Evolutionary conservation across 1,140 invertebrate species (phyloP).

Genomic region (Hyles euphorbiae): DNA sequence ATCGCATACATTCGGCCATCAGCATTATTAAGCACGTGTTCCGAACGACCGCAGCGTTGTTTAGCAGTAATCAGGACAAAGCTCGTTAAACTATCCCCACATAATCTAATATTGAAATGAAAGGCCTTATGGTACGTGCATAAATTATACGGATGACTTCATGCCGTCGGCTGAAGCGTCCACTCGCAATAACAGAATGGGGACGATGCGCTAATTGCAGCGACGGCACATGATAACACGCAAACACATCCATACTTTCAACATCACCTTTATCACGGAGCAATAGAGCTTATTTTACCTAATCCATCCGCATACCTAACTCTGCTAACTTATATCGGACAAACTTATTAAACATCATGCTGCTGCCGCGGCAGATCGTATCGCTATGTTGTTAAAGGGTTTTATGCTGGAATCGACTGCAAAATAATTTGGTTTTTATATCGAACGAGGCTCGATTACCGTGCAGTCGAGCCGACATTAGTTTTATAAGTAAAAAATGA

Average conservation of each 20-base stretch:
- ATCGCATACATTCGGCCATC: background rate
- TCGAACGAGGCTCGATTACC: constrained; percentile 26
- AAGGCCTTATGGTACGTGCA: background rate
- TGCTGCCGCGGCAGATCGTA: constrained; percentile 2
- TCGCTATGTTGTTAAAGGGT: background rate
- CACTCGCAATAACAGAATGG: constrained; percentile 27
- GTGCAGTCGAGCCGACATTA: constrained; percentile 13
- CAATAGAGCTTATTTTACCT: constrained; percentile 9
- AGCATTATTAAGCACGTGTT: background rate
- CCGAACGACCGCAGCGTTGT: too few relatives aligned
- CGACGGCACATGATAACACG: constrained; percentile 13
- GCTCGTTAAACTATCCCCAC: too few relatives aligned
- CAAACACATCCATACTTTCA: constrained; percentile 4
- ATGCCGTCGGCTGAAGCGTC: constrained; percentile 12
- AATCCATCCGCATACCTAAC: background rate
- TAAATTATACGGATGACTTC: constrained; percentile 15
- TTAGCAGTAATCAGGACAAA: too few relatives aligned
- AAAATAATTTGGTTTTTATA: constrained; percentile 14
- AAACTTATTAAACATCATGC: constrained; percentile 17
- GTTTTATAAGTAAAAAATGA: constrained; percentile 12
- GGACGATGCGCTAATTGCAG: constrained; percentile 28
- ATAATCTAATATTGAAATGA: too few relatives aligned
- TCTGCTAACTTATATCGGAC: constrained; percentile 21
- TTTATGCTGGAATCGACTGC: background rate
- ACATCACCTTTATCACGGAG: background rate